Evolutionary conservation across 2,113 vertebrate genomes (phyloP), one percentile per base, ranked within the genome.

Genomic region (Pseudorectes ferrugineus): DNA sequence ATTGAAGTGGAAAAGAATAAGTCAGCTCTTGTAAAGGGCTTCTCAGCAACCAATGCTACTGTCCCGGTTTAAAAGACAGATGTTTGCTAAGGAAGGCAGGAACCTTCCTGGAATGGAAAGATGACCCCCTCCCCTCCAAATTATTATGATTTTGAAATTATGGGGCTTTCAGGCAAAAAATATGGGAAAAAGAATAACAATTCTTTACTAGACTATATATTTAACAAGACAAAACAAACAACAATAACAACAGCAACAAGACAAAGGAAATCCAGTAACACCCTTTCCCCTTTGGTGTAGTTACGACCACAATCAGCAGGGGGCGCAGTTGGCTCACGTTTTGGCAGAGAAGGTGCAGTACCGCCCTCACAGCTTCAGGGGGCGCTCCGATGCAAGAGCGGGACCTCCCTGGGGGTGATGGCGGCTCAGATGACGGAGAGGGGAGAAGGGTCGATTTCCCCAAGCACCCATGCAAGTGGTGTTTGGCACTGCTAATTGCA

Each of bases 21-120:
- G 76, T 33, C 94, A 96, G 40, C 25, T 97, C 35, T 70, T 98
- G 48, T 96, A 85, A 58, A 97, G 40, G 71, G 48, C 92, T 65
- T 97, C 95, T 29, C 86, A 20, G 48, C 93, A 96, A 40, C 61
- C 51, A 26, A 2, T 17, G 4, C 48, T 79, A 13, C 29, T 49
- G 23, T 49, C 8, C 33, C 7, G 3, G 31, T 71, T 61, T 82
- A 71, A 61, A 71, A 43, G 55, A 71, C 46, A 70, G 54, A 42
- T 59, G 15, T 70, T 45, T 71, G 31, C 16, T 61, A 71, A 36
- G 16, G 16, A 71, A 82, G 45, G 31, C 4, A 1, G 45, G 43
- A 35, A 24, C 6, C 15, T 35, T 49, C 20, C 24, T 35, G 31
- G 24, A 49, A 70, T 42, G 12, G 12, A 71, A 82, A 43, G 21